Percentiles rank a stretch among this genome's conserved stretches.
Evolutionary conservation across 2,888 invertebrate genomes (phyloP).

Genomic region (Cerastis rubricosa): DNA sequence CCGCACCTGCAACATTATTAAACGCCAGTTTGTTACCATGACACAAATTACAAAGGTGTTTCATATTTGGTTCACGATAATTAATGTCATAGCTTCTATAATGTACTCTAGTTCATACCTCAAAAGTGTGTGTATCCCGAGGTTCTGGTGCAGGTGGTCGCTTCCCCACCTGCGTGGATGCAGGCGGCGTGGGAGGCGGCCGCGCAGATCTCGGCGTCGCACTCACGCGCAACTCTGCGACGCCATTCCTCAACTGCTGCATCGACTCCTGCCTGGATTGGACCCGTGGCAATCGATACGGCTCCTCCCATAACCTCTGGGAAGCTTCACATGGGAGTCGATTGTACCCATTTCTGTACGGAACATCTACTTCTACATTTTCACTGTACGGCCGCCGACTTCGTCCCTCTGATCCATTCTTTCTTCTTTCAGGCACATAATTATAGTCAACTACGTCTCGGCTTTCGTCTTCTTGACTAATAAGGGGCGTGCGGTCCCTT

Average conservation of each 20-base stretch:
- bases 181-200: constrained; percentile 84
- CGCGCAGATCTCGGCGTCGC: constrained; percentile 83
- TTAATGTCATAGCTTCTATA: not conserved
- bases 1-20: constrained; percentile 85
- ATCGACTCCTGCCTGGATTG: constrained; percentile 84
- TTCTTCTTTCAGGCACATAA: constrained; percentile 82
- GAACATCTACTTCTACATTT: constrained; percentile 85
- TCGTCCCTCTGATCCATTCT: constrained; percentile 78
- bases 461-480: constrained; percentile 84
- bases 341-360: constrained; percentile 85
- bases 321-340: constrained; percentile 78
- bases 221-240: constrained; percentile 86
- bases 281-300: constrained; percentile 86
- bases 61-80: not conserved
- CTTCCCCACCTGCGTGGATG: constrained; percentile 72
- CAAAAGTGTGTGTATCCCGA: constrained; percentile 85
- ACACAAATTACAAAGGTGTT: constrained; percentile 15
- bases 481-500: constrained; percentile 81
- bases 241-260: constrained; percentile 83
- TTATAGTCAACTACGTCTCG: constrained; percentile 84
- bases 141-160: constrained; percentile 87
- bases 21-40: constrained; percentile 14
- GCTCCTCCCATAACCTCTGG: constrained; percentile 86
- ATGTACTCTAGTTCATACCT: constrained; percentile 74
- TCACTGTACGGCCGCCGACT: constrained; percentile 87